Evolutionary conservation across 2,113 vertebrate species (phyloP).

Genomic region (Sakesphorus luctuosus): DNA sequence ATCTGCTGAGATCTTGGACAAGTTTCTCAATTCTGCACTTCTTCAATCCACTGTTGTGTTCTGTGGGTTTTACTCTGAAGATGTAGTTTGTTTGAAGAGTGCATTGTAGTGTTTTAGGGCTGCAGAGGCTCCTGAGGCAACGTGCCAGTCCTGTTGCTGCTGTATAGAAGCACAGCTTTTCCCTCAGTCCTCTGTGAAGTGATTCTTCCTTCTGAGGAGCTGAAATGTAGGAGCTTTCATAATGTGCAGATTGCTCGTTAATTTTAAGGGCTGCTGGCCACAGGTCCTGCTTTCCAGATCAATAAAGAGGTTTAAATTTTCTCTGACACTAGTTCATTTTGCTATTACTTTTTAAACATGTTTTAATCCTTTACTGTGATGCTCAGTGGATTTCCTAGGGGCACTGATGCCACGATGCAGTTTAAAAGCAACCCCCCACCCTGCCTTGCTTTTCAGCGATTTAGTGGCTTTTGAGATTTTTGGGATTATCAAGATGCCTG

Average conservation of each 20-base stretch:
- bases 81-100: background rate
- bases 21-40: background rate
- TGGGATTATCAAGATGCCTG: conserved; percentile 18
- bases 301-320: background rate
- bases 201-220: background rate
- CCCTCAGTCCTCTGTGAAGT: background rate
- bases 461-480: background rate
- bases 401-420: background rate
- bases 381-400: background rate
- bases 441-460: background rate
- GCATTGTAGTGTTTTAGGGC: background rate
- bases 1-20: background rate
- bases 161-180: background rate
- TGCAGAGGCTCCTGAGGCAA: background rate
- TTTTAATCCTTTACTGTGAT: background rate
- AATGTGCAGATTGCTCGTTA: background rate
- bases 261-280: background rate
- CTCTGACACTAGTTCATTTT: background rate
- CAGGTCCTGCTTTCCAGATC: background rate
- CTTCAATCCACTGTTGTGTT: background rate
- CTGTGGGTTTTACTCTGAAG: background rate
- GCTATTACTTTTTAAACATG: background rate
- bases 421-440: background rate
- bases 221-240: background rate
- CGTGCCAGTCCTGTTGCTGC: background rate